Base-by-base conservation (phyloP, 2,113 vertebrate species). In the Sinocyclocheilus rhinocerous region DNA sequence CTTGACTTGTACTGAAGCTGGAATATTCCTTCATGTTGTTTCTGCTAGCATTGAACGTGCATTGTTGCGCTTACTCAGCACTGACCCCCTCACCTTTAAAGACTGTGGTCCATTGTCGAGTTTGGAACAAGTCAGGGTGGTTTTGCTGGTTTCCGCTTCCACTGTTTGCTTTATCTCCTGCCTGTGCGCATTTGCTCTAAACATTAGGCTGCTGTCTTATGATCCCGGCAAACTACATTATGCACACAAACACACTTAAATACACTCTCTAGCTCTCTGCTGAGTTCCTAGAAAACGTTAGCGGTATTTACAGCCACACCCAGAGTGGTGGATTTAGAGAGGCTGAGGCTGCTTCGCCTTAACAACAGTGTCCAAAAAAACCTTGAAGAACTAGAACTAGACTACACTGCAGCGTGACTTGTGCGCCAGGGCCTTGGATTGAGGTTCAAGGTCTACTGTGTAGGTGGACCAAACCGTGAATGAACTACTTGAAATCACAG, bases 121-220 rank as follows among this genome's bases (percentile, higher is more conserved):
- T 72, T 75, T 65, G 77, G 65, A 87, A 82, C 84, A 11, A 84
- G 88, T 85, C 81, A 29, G 83, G 39, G 61, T 75, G 86, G 85
- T 87, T 87, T 87, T 87, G 63, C 86, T 83, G 76, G 83, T 85
- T 87, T 89, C 84, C 70, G 42, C 65, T 83, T 82, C 45, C 52
- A 63, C 52, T 76, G 55, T 70, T 87, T 50, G 52, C 22, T 48
- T 85, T 80, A 75, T 83, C 45, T 85, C 79, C 85, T 39, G 76
- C 59, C 73, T 16, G 73, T 83, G 24, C 57, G 33, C 75, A 72
- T 77, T 63, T 42, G 24, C 73, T 57, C 20, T 18, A 79, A 67
- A 36, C 79, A 67, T 48, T 78, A 55, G 55, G 24, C 26, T 4
- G 26, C 81, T 67, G 61, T 84, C 75, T 76, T 81, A 67, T 52